Percentiles rank a stretch among this genome's conserved stretches.
These are phyloP conservation scores for Lates calcarifer DNA, from an alignment of 2,113 vertebrate species.

Conservation along the genomic window DNA sequence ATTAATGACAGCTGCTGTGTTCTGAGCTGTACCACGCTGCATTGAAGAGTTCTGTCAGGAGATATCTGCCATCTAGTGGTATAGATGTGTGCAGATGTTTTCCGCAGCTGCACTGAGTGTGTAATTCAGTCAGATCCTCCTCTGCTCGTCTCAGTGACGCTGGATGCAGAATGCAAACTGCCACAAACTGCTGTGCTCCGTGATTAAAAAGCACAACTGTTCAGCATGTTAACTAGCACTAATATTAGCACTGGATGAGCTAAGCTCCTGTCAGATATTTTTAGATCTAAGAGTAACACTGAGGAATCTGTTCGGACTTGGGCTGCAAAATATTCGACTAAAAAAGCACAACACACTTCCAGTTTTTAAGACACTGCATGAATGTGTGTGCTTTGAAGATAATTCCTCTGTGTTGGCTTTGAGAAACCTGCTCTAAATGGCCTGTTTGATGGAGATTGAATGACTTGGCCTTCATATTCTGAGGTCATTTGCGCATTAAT, in stretches of 20 bases:
- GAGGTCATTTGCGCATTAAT: constrained; percentile 41
- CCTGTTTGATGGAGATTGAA: constrained; percentile 35
- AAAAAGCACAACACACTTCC: too few species aligned
- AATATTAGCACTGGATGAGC: constrained; percentile 38
- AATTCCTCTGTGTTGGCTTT: not conserved
- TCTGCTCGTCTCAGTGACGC: not conserved
- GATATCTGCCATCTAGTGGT: constrained; percentile 76
- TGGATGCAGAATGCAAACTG: not conserved
- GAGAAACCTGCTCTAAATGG: constrained; percentile 1
- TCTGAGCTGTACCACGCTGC: not conserved
- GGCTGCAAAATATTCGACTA: not conserved
- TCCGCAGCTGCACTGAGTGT: constrained; percentile 24
- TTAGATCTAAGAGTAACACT: not conserved
- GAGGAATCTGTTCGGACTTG: constrained; percentile 10
- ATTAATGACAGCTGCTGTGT: constrained; percentile 35
- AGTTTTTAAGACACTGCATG: not conserved
- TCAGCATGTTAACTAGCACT: not conserved
- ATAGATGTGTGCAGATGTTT: constrained; percentile 65
- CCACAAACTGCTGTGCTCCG: not conserved
- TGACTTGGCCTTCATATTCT: constrained; percentile 29
- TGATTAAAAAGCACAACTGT: constrained; percentile 18
- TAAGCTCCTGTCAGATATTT: constrained; percentile 28
- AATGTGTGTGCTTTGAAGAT: not conserved
- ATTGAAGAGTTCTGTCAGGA: constrained; percentile 23
- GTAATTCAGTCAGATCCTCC: not conserved